A percentile compares a stretch with the other conserved stretches of the same genome.
Evolutionary conservation across 2,888 invertebrate genomes (phyloP).

Genomic region (Epinotia ramella): DNA sequence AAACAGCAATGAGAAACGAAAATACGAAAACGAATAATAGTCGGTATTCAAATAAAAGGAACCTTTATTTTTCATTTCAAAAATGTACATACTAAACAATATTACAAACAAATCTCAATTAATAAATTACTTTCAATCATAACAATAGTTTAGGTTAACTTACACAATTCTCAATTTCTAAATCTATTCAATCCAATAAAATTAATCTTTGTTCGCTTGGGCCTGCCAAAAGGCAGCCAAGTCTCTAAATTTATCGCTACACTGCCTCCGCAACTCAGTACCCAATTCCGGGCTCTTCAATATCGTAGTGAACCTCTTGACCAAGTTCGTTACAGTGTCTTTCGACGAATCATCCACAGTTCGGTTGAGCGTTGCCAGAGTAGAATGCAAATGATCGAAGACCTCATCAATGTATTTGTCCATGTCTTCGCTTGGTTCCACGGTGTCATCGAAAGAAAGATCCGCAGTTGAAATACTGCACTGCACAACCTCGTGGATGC

Average conservation of each 20-base stretch:
- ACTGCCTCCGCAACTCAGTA: conserved; percentile 63
- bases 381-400: conserved; percentile 67
- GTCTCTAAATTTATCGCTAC: conserved; percentile 70
- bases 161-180: not conserved
- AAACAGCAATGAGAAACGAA: too few species aligned
- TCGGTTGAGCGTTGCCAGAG: conserved; percentile 50
- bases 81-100: not conserved
- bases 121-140: not conserved
- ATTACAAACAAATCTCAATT: not conserved
- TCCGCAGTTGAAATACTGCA: conserved; percentile 72
- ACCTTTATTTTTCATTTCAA: not conserved
- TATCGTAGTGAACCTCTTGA: conserved; percentile 70
- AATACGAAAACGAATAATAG: too few species aligned
- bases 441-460: conserved; percentile 74
- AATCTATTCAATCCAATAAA: not conserved
- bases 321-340: conserved; percentile 73
- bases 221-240: conserved; percentile 74
- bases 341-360: conserved; percentile 57
- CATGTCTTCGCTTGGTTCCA: conserved; percentile 61
- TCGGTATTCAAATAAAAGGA: not conserved
- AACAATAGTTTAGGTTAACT: not conserved
- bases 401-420: conserved; percentile 74
- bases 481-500: conserved; percentile 64
- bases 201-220: conserved; percentile 33
- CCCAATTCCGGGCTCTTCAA: conserved; percentile 62